Evolutionary conservation across 2,888 invertebrate genomes (phyloP).

Genomic region (Ferdinandea cuprea): DNA sequence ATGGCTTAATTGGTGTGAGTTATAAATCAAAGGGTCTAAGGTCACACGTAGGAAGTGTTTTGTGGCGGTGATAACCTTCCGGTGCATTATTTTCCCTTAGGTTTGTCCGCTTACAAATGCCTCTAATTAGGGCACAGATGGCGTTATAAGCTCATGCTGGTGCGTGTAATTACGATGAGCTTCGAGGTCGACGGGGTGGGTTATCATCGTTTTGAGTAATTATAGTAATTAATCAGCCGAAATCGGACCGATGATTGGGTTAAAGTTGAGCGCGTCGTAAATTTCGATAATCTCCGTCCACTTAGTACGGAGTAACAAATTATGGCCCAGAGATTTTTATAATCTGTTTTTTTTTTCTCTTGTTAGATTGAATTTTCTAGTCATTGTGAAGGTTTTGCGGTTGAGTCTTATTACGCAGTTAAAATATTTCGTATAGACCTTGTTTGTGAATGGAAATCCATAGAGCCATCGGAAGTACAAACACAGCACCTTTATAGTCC

Average conservation of each 20-base stretch:
- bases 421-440: too few relatives aligned
- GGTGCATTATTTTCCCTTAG: constrained; percentile 34
- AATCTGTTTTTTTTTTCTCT: too few relatives aligned
- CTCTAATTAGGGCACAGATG: constrained; percentile 18
- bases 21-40: constrained; percentile 25
- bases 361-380: too few relatives aligned
- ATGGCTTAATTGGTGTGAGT: constrained; percentile 29
- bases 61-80: constrained; percentile 23
- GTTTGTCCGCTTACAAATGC: constrained; percentile 5
- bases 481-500: too few relatives aligned
- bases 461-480: too few relatives aligned
- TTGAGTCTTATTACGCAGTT: too few relatives aligned
- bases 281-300: too few relatives aligned
- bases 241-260: neutral
- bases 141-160: constrained; percentile 6
- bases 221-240: neutral
- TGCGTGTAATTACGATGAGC: constrained; percentile 19
- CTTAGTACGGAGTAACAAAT: too few relatives aligned
- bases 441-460: too few relatives aligned
- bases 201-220: neutral
- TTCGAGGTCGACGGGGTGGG: constrained; percentile 6
- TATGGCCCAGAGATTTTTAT: too few relatives aligned
- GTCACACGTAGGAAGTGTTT: constrained; percentile 37
- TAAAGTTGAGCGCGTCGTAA: neutral
- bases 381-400: too few relatives aligned